phyloP scores from a whole-genome alignment of 2,888 invertebrate species.

The Athrips mouffetella region DNA sequence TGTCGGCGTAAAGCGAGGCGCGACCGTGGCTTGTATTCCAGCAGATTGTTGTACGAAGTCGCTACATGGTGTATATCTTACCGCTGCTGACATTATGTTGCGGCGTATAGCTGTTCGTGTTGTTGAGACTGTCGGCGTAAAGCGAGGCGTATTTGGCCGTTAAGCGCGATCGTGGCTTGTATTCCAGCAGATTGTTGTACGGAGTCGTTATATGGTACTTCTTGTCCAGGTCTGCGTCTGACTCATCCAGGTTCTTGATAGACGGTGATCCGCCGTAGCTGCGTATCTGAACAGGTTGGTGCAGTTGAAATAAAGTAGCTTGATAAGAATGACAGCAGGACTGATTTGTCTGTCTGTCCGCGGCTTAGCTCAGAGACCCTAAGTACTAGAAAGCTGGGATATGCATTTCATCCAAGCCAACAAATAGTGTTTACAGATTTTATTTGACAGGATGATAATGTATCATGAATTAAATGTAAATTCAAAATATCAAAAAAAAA shows the following conservation, averaged over 20 bases:
- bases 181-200: constrained; percentile 49
- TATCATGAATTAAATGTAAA: too few species aligned
- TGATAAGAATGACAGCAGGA: too few species aligned
- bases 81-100: constrained; percentile 32
- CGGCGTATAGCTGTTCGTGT: constrained; percentile 42
- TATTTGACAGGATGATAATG: too few species aligned
- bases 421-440: too few species aligned
- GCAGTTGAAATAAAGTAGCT: too few species aligned
- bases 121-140: constrained; percentile 66
- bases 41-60: background rate
- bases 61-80: background rate
- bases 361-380: too few species aligned
- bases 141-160: constrained; percentile 65
- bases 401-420: too few species aligned
- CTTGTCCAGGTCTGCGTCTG: constrained; percentile 65
- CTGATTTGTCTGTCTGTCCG: too few species aligned
- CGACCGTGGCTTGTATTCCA: constrained; percentile 54
- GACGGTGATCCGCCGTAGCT: constrained; percentile 69
- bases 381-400: too few species aligned
- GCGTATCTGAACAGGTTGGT: constrained; percentile 28
- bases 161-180: constrained; percentile 58
- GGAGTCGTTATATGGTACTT: constrained; percentile 46
- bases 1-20: constrained; percentile 66
- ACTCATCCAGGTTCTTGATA: constrained; percentile 71
- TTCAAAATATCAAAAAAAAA: too few species aligned